These are phyloP conservation scores for Apostichopus parvimensis DNA, from an alignment of 35 echinoderm and acorn worm genomes.

Conservation along the genomic window DNA sequence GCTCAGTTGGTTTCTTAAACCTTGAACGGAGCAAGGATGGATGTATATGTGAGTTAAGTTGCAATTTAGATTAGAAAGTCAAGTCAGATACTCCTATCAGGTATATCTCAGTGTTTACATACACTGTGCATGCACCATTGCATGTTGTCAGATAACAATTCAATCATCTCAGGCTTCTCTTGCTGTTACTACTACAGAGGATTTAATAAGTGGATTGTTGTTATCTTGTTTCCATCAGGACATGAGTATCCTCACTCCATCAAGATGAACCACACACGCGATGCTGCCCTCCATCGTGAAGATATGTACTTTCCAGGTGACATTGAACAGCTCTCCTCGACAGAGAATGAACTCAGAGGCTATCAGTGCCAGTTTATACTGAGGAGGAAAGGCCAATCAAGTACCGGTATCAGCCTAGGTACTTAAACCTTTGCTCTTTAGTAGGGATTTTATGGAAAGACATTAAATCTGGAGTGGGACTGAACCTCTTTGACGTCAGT, in stretches of 20 bases:
- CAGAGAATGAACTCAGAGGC: conserved; percentile 73
- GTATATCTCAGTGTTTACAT: too few species aligned
- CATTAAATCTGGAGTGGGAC: too few species aligned
- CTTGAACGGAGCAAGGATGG: too few species aligned
- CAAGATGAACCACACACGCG: conserved; percentile 88
- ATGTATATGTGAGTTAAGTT: too few species aligned
- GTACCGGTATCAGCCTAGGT: conserved; percentile 62
- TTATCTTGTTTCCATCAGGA: conserved; percentile 43
- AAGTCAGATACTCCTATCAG: too few species aligned
- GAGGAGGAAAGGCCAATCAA: conserved; percentile 58
- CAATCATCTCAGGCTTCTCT: not conserved
- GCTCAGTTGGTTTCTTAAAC: too few species aligned
- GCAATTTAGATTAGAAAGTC: too few species aligned
- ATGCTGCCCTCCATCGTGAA: conserved; percentile 64
- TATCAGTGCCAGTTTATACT: conserved; percentile 90
- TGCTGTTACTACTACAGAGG: not conserved
- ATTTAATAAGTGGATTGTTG: not conserved
- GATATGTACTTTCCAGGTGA: conserved; percentile 65
- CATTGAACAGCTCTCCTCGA: conserved; percentile 63
- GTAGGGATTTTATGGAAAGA: too few species aligned
- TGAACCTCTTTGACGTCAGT: too few species aligned
- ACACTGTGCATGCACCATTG: not conserved
- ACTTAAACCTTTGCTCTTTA: not conserved
- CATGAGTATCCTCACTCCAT: conserved; percentile 93
- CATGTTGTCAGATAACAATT: not conserved